These are phyloP conservation scores for Bubo blakistoni DNA, from an alignment of 2,113 vertebrate genomes.

Conservation along the genomic window DNA sequence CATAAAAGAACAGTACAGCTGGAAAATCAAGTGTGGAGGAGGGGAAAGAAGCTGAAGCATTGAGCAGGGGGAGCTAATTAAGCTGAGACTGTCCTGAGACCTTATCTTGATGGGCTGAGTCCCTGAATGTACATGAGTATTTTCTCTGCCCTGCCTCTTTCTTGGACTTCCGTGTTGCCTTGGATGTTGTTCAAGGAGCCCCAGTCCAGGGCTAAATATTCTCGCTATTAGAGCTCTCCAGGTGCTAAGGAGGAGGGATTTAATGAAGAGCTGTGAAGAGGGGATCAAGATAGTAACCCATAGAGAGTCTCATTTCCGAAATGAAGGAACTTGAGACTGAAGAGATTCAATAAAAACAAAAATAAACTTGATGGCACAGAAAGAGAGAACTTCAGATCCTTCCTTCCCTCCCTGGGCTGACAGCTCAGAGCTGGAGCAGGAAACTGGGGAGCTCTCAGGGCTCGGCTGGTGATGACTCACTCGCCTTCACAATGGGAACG, in stretches of 20 bases:
- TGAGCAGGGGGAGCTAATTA: constrained; percentile 1
- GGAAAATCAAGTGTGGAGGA: constrained; percentile 55
- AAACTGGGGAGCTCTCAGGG: not conserved
- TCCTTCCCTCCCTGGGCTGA: not conserved
- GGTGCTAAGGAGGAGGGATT: constrained; percentile 32
- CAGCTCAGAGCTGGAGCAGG: constrained; percentile 7
- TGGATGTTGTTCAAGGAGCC: not conserved
- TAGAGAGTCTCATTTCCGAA: constrained; percentile 22
- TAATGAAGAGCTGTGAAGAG: constrained; percentile 28
- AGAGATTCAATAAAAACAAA: not conserved
- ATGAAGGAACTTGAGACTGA: not conserved
- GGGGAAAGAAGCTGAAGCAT: constrained; percentile 7
- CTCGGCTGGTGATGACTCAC: constrained; percentile 38
- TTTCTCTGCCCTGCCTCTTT: not conserved
- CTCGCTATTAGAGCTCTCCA: not conserved
- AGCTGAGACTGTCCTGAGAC: constrained; percentile 14
- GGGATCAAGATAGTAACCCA: constrained; percentile 24
- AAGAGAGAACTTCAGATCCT: not conserved
- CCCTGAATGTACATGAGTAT: not conserved
- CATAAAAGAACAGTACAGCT: constrained; percentile 20
- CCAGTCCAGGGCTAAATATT: constrained; percentile 4
- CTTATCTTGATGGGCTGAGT: constrained; percentile 35
- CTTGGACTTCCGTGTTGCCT: not conserved
- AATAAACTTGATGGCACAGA: constrained; percentile 7
- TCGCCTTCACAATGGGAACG: constrained; percentile 13